phyloP scores from a whole-genome alignment of 2,113 vertebrate species.

The Mustela nigripes region DNA sequence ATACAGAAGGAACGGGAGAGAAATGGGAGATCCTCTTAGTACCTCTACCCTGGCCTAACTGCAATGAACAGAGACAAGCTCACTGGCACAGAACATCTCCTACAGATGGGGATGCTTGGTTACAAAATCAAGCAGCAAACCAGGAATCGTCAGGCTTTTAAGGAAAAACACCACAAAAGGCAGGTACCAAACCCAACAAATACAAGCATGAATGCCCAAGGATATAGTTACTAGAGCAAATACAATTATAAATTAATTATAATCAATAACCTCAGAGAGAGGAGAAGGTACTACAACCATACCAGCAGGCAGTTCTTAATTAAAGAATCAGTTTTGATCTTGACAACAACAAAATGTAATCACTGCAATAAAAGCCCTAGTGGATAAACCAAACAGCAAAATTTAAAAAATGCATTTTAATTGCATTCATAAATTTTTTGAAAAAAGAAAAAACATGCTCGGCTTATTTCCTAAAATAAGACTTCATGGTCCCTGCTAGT shows the following conservation, averaged over 20 bases:
- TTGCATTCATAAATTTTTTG: neutral
- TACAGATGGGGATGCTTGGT: neutral
- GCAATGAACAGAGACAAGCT: neutral
- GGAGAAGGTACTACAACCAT: neutral
- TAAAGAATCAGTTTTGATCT: neutral
- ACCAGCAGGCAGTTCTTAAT: constrained; percentile 21
- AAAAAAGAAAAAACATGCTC: neutral
- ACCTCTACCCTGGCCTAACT: neutral
- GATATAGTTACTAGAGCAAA: neutral
- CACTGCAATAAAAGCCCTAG: constrained; percentile 9
- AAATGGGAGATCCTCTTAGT: neutral
- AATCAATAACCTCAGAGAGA: neutral
- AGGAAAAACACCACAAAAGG: neutral
- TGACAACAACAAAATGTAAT: constrained; percentile 41
- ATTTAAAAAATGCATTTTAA: neutral
- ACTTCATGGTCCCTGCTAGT: neutral
- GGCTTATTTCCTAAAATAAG: neutral
- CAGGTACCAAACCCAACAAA: neutral
- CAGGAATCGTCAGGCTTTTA: neutral
- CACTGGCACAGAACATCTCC: neutral
- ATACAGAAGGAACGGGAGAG: too few relatives aligned
- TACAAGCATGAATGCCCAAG: neutral
- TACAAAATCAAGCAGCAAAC: neutral
- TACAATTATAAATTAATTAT: neutral
- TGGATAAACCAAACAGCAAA: constrained; percentile 37